Evolutionary conservation across 2,888 invertebrate species (phyloP).

Genomic region (Philopedon plagiatum): DNA sequence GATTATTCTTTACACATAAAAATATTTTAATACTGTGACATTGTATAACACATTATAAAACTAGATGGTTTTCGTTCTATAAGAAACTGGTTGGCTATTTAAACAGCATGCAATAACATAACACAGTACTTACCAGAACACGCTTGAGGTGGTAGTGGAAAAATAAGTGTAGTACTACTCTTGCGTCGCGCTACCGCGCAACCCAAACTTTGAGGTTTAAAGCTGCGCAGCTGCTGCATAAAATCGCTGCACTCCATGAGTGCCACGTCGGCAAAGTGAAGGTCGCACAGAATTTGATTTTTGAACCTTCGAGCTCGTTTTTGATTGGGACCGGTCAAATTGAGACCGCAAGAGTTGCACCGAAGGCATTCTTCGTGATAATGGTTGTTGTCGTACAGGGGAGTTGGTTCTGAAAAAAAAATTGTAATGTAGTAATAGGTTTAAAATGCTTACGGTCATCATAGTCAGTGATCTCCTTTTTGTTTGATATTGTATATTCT

Average conservation of each 20-base stretch:
- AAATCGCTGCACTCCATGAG: conserved; percentile 98
- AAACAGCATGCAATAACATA: too few species aligned
- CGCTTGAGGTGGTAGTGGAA: conserved; percentile 93
- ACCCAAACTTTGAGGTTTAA: conserved; percentile 95
- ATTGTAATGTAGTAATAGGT: too few species aligned
- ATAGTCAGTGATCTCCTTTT: too few species aligned
- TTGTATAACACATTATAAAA: too few species aligned
- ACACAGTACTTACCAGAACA: conserved; percentile 85
- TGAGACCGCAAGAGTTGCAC: conserved; percentile 95
- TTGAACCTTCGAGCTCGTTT: conserved; percentile 75
- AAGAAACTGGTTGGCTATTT: too few species aligned
- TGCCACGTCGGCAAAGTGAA: conserved; percentile 96
- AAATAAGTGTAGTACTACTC: conserved; percentile 93
- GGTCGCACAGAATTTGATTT: conserved; percentile 95
- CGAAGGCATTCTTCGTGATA: conserved; percentile 98
- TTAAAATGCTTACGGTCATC: too few species aligned
- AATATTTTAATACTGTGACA: too few species aligned
- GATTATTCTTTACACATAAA: too few species aligned
- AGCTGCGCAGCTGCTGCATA: conserved; percentile 96
- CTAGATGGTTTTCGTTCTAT: too few species aligned
- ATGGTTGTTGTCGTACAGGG: conserved; percentile 94
- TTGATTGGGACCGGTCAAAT: conserved; percentile 93
- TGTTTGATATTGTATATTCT: too few species aligned
- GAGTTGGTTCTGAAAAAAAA: conserved; percentile 84
- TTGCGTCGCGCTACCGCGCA: conserved; percentile 95